phyloP scores from a whole-genome alignment of 2,113 vertebrate genomes.

The Chaetorhynchus papuensis region DNA sequence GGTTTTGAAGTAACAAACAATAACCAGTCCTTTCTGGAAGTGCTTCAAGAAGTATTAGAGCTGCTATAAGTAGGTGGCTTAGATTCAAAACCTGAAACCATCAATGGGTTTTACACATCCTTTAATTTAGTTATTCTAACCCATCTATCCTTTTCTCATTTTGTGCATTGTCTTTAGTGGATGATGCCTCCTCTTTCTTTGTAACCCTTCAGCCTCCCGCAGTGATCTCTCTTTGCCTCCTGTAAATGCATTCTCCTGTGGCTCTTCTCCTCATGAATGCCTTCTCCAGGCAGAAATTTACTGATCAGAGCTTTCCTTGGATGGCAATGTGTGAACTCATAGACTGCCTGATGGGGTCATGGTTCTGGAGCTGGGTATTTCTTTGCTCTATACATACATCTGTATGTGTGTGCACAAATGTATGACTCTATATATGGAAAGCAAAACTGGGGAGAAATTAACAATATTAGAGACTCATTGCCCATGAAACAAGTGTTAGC shows the following conservation, averaged over 20 bases:
- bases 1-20: not conserved
- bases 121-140: not conserved
- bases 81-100: not conserved
- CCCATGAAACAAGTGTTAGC: not conserved
- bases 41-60: not conserved
- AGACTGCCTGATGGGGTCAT: not conserved
- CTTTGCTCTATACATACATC: not conserved
- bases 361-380: not conserved
- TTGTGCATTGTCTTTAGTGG: not conserved
- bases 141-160: not conserved
- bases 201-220: not conserved
- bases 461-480: not conserved
- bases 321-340: not conserved
- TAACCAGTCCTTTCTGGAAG: not conserved
- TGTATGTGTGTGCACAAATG: rapidly evolving
- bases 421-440: not conserved
- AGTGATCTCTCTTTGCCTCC: not conserved
- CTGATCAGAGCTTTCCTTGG: not conserved
- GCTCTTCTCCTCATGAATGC: not conserved
- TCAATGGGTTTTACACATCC: not conserved
- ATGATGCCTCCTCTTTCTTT: not conserved
- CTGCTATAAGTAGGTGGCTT: not conserved
- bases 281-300: not conserved
- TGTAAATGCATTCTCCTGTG: not conserved
- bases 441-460: not conserved